A percentile compares a stretch with the other conserved stretches of the same genome.
phyloP scores from a whole-genome alignment of 2,888 invertebrate genomes.

The Geophilus truncorum region DNA sequence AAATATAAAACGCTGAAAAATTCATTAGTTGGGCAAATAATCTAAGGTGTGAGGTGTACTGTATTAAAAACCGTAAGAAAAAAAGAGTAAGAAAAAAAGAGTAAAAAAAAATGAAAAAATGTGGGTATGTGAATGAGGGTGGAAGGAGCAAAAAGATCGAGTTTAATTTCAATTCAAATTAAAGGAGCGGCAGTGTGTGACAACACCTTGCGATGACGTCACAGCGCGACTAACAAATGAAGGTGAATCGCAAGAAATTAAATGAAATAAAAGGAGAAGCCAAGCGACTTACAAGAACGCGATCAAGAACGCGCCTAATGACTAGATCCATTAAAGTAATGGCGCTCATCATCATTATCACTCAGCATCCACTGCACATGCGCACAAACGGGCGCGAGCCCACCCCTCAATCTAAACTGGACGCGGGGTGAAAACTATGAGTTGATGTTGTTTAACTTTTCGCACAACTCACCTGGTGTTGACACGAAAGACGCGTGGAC shows the following conservation, averaged over 20 bases:
- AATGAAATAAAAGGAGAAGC: not conserved
- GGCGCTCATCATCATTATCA: constrained; percentile 32
- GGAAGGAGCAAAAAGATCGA: not conserved
- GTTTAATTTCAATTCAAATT: constrained; percentile 7
- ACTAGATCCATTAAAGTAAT: constrained; percentile 32
- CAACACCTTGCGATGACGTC: constrained; percentile 22
- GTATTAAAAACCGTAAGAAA: too few relatives aligned
- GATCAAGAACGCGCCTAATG: constrained; percentile 31
- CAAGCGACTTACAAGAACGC: not conserved
- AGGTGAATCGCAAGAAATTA: constrained; percentile 25
- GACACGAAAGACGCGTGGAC: not conserved
- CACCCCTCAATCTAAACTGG: not conserved
- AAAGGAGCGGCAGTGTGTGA: not conserved
- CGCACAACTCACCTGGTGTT: not conserved
- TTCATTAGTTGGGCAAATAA: constrained; percentile 24
- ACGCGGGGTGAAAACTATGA: not conserved
- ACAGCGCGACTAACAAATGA: not conserved
- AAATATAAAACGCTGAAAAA: not conserved
- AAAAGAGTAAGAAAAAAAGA: too few relatives aligned
- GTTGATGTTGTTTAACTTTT: not conserved
- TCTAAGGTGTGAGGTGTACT: not conserved
- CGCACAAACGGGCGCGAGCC: not conserved
- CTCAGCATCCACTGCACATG: constrained; percentile 29
- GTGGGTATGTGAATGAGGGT: not conserved
- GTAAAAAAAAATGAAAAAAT: not conserved